A percentile compares a stretch with the other conserved stretches of the same genome.
Evolutionary conservation across 2,797 vertebrate species (phyloP).

Genomic region (Alcedo quadribrachys): DNA sequence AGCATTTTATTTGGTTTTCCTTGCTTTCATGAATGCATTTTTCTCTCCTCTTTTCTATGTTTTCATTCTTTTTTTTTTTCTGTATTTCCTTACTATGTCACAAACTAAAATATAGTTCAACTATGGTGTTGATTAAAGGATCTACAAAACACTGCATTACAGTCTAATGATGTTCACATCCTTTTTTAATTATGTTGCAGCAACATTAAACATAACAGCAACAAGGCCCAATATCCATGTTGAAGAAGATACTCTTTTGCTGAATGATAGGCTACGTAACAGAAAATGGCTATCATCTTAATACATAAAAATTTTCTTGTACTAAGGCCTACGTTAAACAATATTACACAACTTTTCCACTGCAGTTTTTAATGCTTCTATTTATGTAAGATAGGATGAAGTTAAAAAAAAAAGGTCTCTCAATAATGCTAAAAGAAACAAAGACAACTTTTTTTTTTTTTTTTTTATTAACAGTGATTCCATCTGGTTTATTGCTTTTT

Average conservation of each 20-base stretch:
- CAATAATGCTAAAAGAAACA: background rate
- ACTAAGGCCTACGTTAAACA: background rate
- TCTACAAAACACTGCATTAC: background rate
- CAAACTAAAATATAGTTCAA: background rate
- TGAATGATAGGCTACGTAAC: background rate
- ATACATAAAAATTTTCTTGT: background rate
- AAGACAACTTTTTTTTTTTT: conserved; percentile 2
- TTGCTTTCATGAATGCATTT: background rate
- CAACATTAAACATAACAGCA: background rate
- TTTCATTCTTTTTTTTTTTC: background rate
- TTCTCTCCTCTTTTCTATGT: background rate
- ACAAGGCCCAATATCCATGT: background rate
- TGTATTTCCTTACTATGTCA: background rate
- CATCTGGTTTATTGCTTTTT: background rate
- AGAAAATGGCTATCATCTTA: background rate
- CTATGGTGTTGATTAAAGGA: background rate
- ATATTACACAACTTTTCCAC: background rate
- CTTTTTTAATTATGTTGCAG: background rate
- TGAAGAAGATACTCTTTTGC: background rate
- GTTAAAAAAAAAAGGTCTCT: background rate
- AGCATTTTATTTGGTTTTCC: background rate
- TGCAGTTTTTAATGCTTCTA: background rate
- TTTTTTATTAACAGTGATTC: conserved; percentile 24
- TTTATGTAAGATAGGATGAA: background rate
- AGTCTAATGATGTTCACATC: background rate